Base-by-base conservation (phyloP, 2,797 vertebrate genomes). In the Chromobotia macracanthus region DNA sequence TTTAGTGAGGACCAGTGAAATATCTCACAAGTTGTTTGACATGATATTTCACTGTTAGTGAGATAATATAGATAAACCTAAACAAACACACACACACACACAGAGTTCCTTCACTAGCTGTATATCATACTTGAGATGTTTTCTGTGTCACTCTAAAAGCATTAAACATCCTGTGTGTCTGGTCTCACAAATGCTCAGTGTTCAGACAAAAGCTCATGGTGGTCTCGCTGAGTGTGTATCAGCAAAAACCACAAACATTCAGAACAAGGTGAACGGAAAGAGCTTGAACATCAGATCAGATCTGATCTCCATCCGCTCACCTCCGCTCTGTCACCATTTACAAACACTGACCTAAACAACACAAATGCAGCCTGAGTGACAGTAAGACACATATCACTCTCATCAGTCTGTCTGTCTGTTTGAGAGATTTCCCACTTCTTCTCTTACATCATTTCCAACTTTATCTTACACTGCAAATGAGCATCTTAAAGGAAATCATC, bases 171-270 rank as follows among this genome's bases (percentile, higher is more conserved):
- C 23, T 51, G 16, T 9, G n/a, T n/a, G n/a, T n/a, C n/a, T n/a
- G n/a, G n/a, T n/a, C n/a, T n/a, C n/a, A n/a, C n/a, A n/a, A n/a
- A n/a, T n/a, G n/a, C n/a, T n/a, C n/a, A n/a, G 25, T 53, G 10
- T 70, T 41, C 31, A 6, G 35, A 18, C 50, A 51, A 13, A 4
- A 51, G 50, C n/a, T 50, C n/a, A 3, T 3, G 7, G 12, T 60
- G 31, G 72, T 63, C 58, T 64, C 2, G 25, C 46, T 51, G 7
- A 38, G 23, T 21, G 1, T 19, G n/a, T 31, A 61, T 1, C 56
- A 74, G 58, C 44, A 9, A 12, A 65, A 73, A 75, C 72, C 72
- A 75, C 72, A 75, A 23, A 16, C 25, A 51, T 31, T 64, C 58
- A 51, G 12, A 51, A 4, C 4, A 16, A 60, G 70, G n/a, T 6